Conservation (phyloP, 2,888 invertebrate species). For the Neocrepidodera transversa region DNA sequence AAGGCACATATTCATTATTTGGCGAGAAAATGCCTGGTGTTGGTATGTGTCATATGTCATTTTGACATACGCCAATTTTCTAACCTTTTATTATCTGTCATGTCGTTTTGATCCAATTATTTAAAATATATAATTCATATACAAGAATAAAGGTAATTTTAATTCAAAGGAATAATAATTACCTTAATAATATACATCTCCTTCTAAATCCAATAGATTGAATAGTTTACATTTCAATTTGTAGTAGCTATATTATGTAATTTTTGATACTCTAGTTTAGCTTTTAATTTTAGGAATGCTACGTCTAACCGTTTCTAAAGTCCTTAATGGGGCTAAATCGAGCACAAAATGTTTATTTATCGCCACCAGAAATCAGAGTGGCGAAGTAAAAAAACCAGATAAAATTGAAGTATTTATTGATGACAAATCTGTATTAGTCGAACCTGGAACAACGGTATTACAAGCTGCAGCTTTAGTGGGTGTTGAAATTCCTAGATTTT, state of each 20-base stretch:
- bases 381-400: constrained; percentile 61
- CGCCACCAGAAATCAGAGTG: constrained; percentile 46
- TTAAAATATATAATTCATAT: constrained; percentile 5
- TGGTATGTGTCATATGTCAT: background rate
- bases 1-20: too few species aligned
- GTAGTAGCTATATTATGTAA: constrained; percentile 30
- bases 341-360: constrained; percentile 52
- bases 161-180: background rate
- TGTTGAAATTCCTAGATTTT: constrained; percentile 98
- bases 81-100: constrained; percentile 17
- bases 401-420: constrained; percentile 96
- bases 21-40: background rate
- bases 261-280: constrained; percentile 14
- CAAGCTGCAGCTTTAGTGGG: constrained; percentile 95
- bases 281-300: constrained; percentile 65
- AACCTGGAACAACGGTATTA: constrained; percentile 95
- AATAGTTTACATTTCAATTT: background rate
- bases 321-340: constrained; percentile 61
- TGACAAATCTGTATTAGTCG: constrained; percentile 92
- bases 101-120: constrained; percentile 17
- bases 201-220: too few species aligned
- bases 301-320: constrained; percentile 76
- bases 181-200: background rate
- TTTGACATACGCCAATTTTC: constrained; percentile 11
- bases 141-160: constrained; percentile 6